Conservation (phyloP, 2,888 invertebrate genomes). For the Adela reaumurella region DNA sequence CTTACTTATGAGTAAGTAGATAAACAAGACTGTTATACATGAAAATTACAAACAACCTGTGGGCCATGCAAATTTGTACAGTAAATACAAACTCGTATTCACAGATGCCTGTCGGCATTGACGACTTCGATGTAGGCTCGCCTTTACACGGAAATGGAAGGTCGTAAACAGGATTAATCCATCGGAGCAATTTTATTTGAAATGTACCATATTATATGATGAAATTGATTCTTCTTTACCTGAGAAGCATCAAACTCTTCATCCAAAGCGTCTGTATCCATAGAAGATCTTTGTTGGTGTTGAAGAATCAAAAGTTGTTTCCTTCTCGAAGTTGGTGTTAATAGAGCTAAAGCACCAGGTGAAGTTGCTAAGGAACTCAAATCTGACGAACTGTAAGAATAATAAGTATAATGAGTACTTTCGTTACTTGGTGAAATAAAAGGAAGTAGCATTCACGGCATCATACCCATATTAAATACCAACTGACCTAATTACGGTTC, state of each 20-base stretch:
- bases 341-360: constrained; percentile 54
- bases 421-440: no score
- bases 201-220: constrained; percentile 1
- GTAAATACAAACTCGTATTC: no score
- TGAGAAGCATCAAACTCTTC: constrained; percentile 65
- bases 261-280: constrained; percentile 80
- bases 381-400: constrained; percentile 44
- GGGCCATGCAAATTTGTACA: no score
- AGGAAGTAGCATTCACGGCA: no score
- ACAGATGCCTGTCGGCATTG: no score
- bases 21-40: no score
- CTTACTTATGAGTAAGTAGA: background rate
- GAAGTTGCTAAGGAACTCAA: constrained; percentile 50
- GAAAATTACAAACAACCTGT: no score
- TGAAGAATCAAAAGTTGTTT: constrained; percentile 74
- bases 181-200: no score
- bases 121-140: no score
- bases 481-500: constrained; percentile 52
- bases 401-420: background rate
- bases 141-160: no score
- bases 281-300: constrained; percentile 81
- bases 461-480: no score
- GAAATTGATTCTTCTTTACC: constrained; percentile 30
- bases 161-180: no score
- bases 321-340: constrained; percentile 76